A percentile compares a stretch with the other conserved stretches of the same genome.
These are phyloP conservation scores for Brachylomia viminalis DNA, from an alignment of 2,888 invertebrate genomes.

Conservation along the genomic window DNA sequence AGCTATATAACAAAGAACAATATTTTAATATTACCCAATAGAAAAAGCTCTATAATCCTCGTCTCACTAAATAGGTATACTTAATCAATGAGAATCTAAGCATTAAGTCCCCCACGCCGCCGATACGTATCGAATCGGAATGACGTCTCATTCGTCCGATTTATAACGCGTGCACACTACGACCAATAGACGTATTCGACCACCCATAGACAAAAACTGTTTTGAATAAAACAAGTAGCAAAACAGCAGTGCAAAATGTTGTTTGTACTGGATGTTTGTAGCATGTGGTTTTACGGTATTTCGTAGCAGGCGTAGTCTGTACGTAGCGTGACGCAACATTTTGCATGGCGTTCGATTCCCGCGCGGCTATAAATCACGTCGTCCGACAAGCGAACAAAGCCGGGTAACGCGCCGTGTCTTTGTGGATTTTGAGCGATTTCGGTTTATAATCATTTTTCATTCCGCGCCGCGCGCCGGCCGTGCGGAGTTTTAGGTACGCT, in stretches of 20 bases:
- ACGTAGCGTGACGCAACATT: slow-evolving; percentile 87
- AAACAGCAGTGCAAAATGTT: slow-evolving; percentile 55
- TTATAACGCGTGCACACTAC: slow-evolving; percentile 81
- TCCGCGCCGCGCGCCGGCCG: slow-evolving; percentile 67
- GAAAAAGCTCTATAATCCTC: slow-evolving; percentile 77
- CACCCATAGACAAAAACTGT: slow-evolving; percentile 67
- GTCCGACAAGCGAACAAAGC: slow-evolving; percentile 88
- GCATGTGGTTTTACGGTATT: slow-evolving; percentile 69
- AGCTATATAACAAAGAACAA: slow-evolving; percentile 53
- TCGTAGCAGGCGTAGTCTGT: slow-evolving; percentile 67
- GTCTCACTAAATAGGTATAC: slow-evolving; percentile 84
- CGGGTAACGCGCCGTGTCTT: slow-evolving; percentile 89
- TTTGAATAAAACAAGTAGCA: slow-evolving; percentile 12
- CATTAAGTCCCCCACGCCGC: slow-evolving; percentile 83
- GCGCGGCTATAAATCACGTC: slow-evolving; percentile 82
- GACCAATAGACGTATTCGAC: slow-evolving; percentile 64
- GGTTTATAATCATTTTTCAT: slow-evolving; percentile 89
- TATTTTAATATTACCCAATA: slow-evolving; percentile 68
- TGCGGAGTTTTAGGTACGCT: slow-evolving; percentile 83
- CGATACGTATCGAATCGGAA: slow-evolving; percentile 87
- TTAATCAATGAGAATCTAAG: slow-evolving; percentile 86
- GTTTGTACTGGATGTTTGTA: slow-evolving; percentile 37
- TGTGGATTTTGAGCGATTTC: slow-evolving; percentile 89
- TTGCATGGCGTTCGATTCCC: slow-evolving; percentile 85
- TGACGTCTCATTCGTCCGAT: slow-evolving; percentile 89